Base-by-base conservation (phyloP, 2,113 vertebrate genomes). In the Donacobius atricapilla region DNA sequence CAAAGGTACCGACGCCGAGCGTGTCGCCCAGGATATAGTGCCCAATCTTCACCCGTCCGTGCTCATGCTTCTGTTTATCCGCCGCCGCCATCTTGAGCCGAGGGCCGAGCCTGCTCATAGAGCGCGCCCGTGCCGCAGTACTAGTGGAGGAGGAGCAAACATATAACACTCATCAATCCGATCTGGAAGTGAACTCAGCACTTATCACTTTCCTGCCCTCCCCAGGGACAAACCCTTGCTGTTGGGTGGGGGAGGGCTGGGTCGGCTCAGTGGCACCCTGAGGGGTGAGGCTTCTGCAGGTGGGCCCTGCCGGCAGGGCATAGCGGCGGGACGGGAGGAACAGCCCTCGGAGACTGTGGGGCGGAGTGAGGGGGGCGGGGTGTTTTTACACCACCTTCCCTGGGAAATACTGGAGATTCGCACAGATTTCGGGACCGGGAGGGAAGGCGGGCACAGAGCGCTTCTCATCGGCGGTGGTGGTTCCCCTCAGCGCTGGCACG, bases 1-100 rank as follows among this genome's bases (percentile, higher is more conserved):
- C 99, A 79, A 99, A 99, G n/a, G 99, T 99, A 73, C 99, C 99
- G 48, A 99, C 99, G 54, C 99, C 99, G 16, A 99, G 98, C 23
- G 99, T 99, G 93, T 99, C 99, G 20, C 99, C 99, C 44, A 99
- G 95, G 84, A 99, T 99, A 87, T 99, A 99, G 93, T 99, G 99
- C 82, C 99, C 99, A 30, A 99, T 99, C 98, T 99, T 99, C 94
- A 99, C 99, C 96, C 99, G 98, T 91, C 99, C 98, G 97, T 99
- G 98, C 97, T 99, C 99, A 95, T 99, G 98, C 93, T 99, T 99
- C 96, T 98, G 98, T 98, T 99, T 99, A 94, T 99, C 99, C 97
- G 98, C 98, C 97, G 69, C 98, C 98, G 99, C 98, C 99, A 99
- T 99, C 98, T 99, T 99, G 94, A 98, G 97, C 98, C 98, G 97